These are phyloP conservation scores for Lysiphlebus fabarum DNA, from an alignment of 1,140 invertebrate genomes.

Conservation along the genomic window DNA sequence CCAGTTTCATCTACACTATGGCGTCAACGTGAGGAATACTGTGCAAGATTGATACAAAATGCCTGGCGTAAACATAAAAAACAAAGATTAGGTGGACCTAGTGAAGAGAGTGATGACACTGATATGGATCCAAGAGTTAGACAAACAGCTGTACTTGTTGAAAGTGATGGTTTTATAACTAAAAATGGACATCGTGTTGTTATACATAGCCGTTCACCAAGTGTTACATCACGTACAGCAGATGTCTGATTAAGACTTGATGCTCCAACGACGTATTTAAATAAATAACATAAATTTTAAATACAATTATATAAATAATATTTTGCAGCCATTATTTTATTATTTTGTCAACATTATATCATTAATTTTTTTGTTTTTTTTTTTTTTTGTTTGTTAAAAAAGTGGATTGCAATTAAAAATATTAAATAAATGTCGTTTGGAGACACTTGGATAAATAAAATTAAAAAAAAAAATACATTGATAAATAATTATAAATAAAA, in stretches of 20 bases:
- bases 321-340: no score
- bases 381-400: no score
- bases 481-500: no score
- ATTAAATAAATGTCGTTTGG: no score
- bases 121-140: conserved; percentile 53
- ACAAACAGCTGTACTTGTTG: conserved; percentile 76
- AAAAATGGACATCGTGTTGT: conserved; percentile 86
- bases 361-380: no score
- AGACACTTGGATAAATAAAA: no score
- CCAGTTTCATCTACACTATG: conserved; percentile 89
- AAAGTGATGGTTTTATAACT: conserved; percentile 75
- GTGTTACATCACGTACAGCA: conserved; percentile 72
- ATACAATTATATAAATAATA: conserved; percentile 4
- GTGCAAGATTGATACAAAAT: conserved; percentile 90
- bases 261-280: conserved; percentile 5
- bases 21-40: conserved; percentile 93
- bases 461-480: no score
- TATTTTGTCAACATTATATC: no score
- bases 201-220: conserved; percentile 80
- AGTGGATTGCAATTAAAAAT: no score
- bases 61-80: conserved; percentile 86
- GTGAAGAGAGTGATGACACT: conserved; percentile 53
- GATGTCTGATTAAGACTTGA: conserved; percentile 68
- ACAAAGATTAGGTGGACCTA: conserved; percentile 58
- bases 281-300: background rate